Evolutionary conservation across 2,888 invertebrate genomes (phyloP).

Genomic region (Hirudinaria manillensis): DNA sequence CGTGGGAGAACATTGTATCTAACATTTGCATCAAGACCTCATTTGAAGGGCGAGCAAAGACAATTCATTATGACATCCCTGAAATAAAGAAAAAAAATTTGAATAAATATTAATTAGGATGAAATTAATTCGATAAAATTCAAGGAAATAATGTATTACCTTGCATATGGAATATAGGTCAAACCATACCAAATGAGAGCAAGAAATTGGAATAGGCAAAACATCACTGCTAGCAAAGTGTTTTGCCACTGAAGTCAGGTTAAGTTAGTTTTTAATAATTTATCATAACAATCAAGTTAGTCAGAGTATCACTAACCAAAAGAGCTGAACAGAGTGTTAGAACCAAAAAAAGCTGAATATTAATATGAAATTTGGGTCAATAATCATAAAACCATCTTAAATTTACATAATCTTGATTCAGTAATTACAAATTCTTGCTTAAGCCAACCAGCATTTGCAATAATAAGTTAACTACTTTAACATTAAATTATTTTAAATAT

Average conservation of each 20-base stretch:
- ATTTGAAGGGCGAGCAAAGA: conserved; percentile 11
- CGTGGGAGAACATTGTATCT: too few species aligned
- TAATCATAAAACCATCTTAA: neutral
- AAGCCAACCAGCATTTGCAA: too few species aligned
- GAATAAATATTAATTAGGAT: neutral
- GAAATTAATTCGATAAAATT: neutral
- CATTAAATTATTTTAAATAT: too few species aligned
- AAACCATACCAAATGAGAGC: conserved; percentile 87
- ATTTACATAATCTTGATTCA: neutral
- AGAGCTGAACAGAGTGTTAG: conserved; percentile 48
- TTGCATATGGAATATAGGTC: conserved; percentile 82
- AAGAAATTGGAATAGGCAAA: conserved; percentile 75
- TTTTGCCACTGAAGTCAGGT: conserved; percentile 62
- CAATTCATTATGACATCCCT: conserved; percentile 37
- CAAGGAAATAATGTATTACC: conserved; percentile 50
- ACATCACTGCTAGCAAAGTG: conserved; percentile 67
- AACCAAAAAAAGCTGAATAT: conserved; percentile 58
- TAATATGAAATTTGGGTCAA: neutral
- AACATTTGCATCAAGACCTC: neutral
- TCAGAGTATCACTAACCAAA: neutral
- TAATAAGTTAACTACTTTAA: too few species aligned
- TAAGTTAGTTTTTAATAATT: conserved; percentile 39
- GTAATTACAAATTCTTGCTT: too few species aligned
- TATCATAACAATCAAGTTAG: neutral
- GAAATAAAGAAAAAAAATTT: conserved; percentile 3